Conservation (phyloP, 35 echinoderm and acorn worm species). For the Apostichopus californicus region DNA sequence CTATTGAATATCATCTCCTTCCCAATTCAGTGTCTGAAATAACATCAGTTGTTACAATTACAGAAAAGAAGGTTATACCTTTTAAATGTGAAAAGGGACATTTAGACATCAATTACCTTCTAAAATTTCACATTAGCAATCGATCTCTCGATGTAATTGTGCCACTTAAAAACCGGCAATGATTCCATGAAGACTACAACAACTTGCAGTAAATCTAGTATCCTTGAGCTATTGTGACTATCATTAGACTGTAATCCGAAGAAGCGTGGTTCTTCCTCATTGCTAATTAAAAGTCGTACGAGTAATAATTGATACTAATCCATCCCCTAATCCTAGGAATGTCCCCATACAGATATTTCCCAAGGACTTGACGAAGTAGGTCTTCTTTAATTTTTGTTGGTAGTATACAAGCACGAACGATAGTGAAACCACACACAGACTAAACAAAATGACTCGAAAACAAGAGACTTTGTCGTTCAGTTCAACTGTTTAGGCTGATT, state of each 20-base stretch:
- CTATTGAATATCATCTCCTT: too few relatives aligned
- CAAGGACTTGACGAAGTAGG: not conserved
- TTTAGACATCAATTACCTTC: too few relatives aligned
- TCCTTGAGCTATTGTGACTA: not conserved
- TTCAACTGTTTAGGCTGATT: too few relatives aligned
- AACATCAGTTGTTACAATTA: too few relatives aligned
- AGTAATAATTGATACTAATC: not conserved
- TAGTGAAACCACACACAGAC: not conserved
- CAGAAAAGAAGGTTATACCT: too few relatives aligned
- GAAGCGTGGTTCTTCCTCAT: not conserved
- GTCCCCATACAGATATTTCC: not conserved
- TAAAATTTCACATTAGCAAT: too few relatives aligned
- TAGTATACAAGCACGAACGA: not conserved
- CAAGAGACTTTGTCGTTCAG: too few relatives aligned
- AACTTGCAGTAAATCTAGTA: not conserved
- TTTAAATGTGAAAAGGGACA: too few relatives aligned
- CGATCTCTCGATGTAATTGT: too few relatives aligned
- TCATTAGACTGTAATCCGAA: not conserved
- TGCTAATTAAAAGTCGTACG: not conserved
- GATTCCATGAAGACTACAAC: too few relatives aligned
- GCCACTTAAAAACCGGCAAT: too few relatives aligned
- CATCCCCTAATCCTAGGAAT: not conserved
- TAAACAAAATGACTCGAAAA: not conserved
- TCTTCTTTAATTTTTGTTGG: not conserved
- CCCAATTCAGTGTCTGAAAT: too few relatives aligned